Percentiles rank a stretch among this genome's conserved stretches.
phyloP scores from a whole-genome alignment of 1,140 invertebrate species.

The Acromyrmex heyeri region DNA sequence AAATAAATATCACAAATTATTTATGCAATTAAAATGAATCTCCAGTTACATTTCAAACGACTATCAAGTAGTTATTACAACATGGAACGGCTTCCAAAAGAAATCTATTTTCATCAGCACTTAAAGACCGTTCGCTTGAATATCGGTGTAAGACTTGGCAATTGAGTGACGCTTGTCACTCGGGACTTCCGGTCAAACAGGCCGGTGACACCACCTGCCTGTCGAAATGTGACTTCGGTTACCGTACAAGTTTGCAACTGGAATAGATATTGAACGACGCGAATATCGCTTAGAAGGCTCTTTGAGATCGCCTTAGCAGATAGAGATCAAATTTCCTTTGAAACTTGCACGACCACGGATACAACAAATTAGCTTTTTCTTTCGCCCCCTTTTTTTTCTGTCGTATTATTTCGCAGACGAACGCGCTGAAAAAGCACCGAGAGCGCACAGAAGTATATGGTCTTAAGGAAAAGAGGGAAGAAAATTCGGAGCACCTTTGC shows the following conservation, averaged over 20 bases:
- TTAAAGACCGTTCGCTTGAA: background rate
- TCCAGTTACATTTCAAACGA: background rate
- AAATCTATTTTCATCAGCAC: constrained; percentile 34
- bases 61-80: background rate
- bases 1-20: background rate
- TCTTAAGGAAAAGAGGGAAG: background rate
- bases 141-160: background rate
- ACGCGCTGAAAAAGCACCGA: background rate
- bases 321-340: constrained; percentile 46
- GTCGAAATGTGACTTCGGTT: constrained; percentile 28
- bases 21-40: background rate
- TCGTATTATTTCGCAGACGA: background rate
- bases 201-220: constrained; percentile 5
- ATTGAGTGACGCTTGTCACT: constrained; percentile 12
- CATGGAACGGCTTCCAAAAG: background rate
- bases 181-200: constrained; percentile 11
- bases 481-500: constrained; percentile 5
- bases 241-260: background rate
- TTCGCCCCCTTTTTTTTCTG: background rate
- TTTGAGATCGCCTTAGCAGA: constrained; percentile 7
- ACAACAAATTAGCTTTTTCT: constrained; percentile 44
- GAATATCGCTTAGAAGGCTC: background rate
- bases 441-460: background rate
- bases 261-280: background rate
- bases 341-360: constrained; percentile 1